Evolutionary conservation across 2,797 vertebrate species (phyloP), one percentile per base, ranked within the genome.

Genomic region (Thripadectes ignobilis): DNA sequence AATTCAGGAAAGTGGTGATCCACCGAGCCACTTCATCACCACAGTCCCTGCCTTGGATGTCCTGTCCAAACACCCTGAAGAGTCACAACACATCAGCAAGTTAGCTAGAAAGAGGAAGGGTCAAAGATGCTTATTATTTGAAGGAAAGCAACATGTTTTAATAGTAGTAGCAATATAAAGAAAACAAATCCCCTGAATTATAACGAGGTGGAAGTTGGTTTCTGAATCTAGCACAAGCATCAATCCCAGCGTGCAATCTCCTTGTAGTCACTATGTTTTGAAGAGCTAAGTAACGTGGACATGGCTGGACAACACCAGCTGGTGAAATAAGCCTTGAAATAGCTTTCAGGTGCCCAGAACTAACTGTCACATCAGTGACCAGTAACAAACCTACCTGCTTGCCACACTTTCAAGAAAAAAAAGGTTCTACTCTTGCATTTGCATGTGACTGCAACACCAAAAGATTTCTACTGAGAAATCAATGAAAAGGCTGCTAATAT

Each of bases 11-110:
- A 76, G 58, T 89, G 32, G 98, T 98, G 78, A 99, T 94, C 99
- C 99, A 99, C 45, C 77, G 81, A 21, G 99, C 99, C 2, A 95
- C 98, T 38, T 98, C 97, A 4, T 99, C 98, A 0, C 99, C 99
- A 62, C 99, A 99, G 85, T 99, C 99, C 59, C 98, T 98, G 85
- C 99, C 99, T 95, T 99, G 98, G 43, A 99, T 98, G 95, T 99
- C 98, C 9, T 61, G 5, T 29, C 98, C 94, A 36, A 99, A 99
- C 36, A 99, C 58, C 96, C 99, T 99, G 96, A 72, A 89, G 82
- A 48, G 72, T 34, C 55, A 85, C 21, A 57, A 93, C 54, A 92
- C 22, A 52, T 17, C 14, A n/a, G 10, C 30, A 16, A 54, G 29
- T 91, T 71, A 93, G 30, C 7, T 73, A 43, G 20, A 82, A 92